Conservation (phyloP, 23 tunicate species). For the Aplidium turbinatum region DNA sequence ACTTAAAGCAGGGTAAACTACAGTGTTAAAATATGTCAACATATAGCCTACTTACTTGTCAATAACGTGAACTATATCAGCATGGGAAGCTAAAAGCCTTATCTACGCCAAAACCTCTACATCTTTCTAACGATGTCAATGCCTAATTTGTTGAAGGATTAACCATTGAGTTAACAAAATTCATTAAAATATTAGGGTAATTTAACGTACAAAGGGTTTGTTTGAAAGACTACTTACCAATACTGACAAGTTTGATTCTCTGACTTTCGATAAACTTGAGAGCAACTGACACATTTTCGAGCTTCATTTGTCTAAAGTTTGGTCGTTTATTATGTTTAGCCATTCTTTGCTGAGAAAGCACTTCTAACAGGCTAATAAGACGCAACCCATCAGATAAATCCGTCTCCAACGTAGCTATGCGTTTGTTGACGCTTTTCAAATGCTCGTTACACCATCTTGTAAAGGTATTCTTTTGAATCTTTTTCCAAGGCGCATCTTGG, state of each 20-base stretch:
- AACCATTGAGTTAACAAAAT: too few species aligned
- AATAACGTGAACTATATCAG: too few species aligned
- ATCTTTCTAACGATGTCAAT: too few species aligned
- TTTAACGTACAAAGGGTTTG: neutral
- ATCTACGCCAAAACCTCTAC: too few species aligned
- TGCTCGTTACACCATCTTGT: constrained; percentile 99
- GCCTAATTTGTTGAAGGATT: too few species aligned
- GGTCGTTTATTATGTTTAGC: constrained; percentile 88
- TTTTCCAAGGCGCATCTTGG: constrained; percentile 96
- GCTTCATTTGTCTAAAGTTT: constrained; percentile 88
- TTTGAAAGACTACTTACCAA: constrained; percentile 54
- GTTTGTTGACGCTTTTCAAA: constrained; percentile 84
- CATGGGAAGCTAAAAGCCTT: too few species aligned
- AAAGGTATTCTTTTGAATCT: constrained; percentile 93
- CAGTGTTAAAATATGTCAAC: too few species aligned
- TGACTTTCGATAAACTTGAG: constrained; percentile 76
- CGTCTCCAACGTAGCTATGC: constrained; percentile 63
- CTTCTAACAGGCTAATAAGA: constrained; percentile 80
- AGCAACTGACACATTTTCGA: constrained; percentile 92
- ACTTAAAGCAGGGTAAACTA: too few species aligned
- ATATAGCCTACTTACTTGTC: too few species aligned
- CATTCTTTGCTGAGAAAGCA: constrained; percentile 79
- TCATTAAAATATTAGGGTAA: too few species aligned
- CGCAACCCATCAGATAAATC: constrained; percentile 93
- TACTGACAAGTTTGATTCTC: constrained; percentile 86